Evolutionary conservation across 2,888 invertebrate species (phyloP), one percentile per base, ranked within the genome.

Genomic region (Mongoloraphidia duomilia): DNA sequence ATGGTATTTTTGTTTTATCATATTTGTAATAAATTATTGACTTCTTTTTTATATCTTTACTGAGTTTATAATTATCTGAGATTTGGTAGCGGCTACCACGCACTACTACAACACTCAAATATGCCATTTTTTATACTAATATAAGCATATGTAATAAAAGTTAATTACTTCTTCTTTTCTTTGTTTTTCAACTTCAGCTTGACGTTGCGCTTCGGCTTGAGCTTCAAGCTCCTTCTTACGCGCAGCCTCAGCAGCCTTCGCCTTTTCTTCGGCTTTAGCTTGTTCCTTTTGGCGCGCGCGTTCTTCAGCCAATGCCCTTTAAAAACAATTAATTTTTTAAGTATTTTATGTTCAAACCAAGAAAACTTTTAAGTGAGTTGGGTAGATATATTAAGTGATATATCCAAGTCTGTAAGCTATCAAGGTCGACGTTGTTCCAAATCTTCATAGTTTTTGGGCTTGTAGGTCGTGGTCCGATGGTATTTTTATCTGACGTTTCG

Each of bases 251-350:
- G 76, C 76, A 47, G 65, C 63, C 50, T 67, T 64, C 5, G 67
- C 67, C 52, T 72, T 73, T 57, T 72, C 72, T 9, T 74, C 76
- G 56, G 65, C 69, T 53, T 65, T 68, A 34, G 72, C 71, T 54
- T 71, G 71, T 49, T 73, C 75, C 55, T 74, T 74, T 49, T 73
- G 73, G 54, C 67, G 71, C 10, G 72, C 71, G 55, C 72, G 73
- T 59, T 76, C 79, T 60, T 77, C 79, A 53, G 71, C 76, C 54
- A 70, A 63, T 47, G 71, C 77, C 57, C 75, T 75, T 13, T 39
- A 9, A 37, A 37, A 39, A 39, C 14, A 39, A 39, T 39, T 10
- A 12, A 39, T 8, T 39, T 5, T 26, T 26, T 26, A 6, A 5
- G 26, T 26, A 26, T 6, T 3, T 26, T 6, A 26, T 6, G 26